Evolutionary conservation across 2,797 vertebrate genomes (phyloP).

Genomic region (Pseudotriccus pelzelni): DNA sequence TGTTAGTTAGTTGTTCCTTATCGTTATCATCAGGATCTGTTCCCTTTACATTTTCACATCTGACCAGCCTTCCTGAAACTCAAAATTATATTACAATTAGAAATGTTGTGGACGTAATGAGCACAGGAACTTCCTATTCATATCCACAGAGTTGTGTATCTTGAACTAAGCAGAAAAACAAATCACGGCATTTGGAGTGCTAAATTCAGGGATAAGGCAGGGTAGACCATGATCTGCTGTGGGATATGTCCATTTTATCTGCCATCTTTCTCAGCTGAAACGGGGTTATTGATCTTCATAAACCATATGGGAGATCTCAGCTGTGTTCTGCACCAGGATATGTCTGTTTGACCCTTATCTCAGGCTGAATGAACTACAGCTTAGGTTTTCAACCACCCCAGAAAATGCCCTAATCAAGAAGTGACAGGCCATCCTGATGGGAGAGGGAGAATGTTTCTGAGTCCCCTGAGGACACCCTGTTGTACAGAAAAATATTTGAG

Average conservation of each 20-base stretch:
- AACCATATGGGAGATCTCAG: not conserved
- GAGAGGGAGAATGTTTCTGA: not conserved
- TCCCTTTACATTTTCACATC: constrained; percentile 6
- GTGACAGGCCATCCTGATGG: not conserved
- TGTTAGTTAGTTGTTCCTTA: constrained; percentile 35
- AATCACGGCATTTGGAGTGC: not conserved
- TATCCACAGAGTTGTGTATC: not conserved
- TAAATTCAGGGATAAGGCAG: not conserved
- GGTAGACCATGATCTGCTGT: not conserved
- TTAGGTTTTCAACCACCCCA: not conserved
- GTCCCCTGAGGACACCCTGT: not conserved
- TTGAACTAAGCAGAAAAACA: not conserved
- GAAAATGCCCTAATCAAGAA: not conserved
- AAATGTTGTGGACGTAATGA: not conserved
- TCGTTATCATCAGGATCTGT: constrained; percentile 50
- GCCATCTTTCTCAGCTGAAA: not conserved
- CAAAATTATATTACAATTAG: not conserved
- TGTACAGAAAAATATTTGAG: not conserved
- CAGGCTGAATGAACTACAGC: not conserved
- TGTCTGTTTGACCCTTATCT: not conserved
- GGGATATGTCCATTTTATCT: not conserved
- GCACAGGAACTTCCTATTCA: constrained; percentile 21
- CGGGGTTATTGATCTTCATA: not conserved
- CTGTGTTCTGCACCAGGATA: not conserved
- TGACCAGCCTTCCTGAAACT: constrained; percentile 35